phyloP scores from a whole-genome alignment of 2,797 vertebrate genomes.

The Florisuga fusca region DNA sequence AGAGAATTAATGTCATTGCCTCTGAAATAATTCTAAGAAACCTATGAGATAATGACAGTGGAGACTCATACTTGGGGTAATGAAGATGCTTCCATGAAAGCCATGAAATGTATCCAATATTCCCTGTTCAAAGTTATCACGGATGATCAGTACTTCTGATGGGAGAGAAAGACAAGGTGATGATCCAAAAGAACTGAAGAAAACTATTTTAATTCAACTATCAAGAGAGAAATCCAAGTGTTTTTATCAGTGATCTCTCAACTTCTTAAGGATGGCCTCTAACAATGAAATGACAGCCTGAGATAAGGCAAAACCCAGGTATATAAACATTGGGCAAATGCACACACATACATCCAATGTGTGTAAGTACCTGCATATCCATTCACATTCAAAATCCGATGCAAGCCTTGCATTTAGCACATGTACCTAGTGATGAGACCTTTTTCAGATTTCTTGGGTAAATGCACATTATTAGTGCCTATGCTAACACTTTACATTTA shows the following conservation, averaged over 20 bases:
- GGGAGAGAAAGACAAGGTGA: background rate
- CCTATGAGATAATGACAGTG: background rate
- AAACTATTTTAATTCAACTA: background rate
- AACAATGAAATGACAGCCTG: background rate
- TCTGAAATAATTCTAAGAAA: background rate
- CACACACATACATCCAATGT: too few species aligned
- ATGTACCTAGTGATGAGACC: background rate
- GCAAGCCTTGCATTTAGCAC: background rate
- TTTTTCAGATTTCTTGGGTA: background rate
- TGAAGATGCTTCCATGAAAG: background rate
- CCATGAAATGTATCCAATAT: background rate
- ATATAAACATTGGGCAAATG: background rate
- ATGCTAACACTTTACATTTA: slow-evolving; percentile 3
- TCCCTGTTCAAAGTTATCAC: background rate
- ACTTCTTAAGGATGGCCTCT: background rate
- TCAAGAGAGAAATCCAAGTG: background rate
- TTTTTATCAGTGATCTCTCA: slow-evolving; percentile 5
- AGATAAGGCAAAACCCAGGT: background rate
- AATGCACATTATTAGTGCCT: background rate
- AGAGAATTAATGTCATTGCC: background rate
- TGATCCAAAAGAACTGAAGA: background rate
- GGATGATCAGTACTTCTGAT: background rate
- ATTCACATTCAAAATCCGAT: background rate
- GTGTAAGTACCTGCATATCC: background rate
- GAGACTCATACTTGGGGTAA: background rate